Percentiles rank a stretch among this genome's conserved stretches.
phyloP scores from a whole-genome alignment of 2,797 vertebrate genomes.

The Chelidonichthys spinosus region DNA sequence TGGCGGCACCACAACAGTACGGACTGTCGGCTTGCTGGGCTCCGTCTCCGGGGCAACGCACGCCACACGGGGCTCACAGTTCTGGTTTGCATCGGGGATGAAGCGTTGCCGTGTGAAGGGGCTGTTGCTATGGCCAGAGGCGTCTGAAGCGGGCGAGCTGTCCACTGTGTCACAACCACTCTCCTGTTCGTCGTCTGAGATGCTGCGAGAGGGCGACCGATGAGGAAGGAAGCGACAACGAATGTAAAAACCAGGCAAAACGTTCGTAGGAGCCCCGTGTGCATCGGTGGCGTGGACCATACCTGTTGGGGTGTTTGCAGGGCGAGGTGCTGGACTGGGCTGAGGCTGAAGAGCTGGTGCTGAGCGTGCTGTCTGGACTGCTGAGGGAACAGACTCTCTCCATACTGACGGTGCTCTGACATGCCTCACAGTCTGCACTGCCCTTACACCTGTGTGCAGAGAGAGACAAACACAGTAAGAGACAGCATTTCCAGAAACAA shows the following conservation, averaged over 20 bases:
- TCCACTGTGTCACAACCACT: slow-evolving; percentile 96
- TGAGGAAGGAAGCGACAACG: not conserved
- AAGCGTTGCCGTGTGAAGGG: slow-evolving; percentile 90
- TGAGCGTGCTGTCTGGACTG: slow-evolving; percentile 96
- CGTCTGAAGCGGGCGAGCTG: slow-evolving; percentile 91
- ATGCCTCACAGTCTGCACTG: slow-evolving; percentile 94
- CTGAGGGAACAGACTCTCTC: slow-evolving; percentile 97
- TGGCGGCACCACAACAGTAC: slow-evolving; percentile 93
- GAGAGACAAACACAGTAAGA: slow-evolving; percentile 10
- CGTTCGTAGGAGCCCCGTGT: not conserved
- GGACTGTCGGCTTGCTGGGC: slow-evolving; percentile 87
- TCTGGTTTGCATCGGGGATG: slow-evolving; percentile 87
- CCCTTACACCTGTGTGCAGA: slow-evolving; percentile 90
- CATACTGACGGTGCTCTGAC: slow-evolving; percentile 95
- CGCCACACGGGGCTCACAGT: slow-evolving; percentile 83
- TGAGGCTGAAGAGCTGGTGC: slow-evolving; percentile 92
- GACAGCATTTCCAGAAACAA: not conserved
- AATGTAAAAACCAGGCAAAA: not conserved
- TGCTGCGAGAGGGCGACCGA: slow-evolving; percentile 78
- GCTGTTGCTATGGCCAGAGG: slow-evolving; percentile 89
- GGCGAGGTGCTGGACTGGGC: slow-evolving; percentile 93
- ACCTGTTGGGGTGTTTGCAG: slow-evolving; percentile 97
- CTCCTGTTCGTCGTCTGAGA: slow-evolving; percentile 97
- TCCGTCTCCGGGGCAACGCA: slow-evolving; percentile 85
- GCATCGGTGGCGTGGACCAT: slow-evolving; percentile 5